These are phyloP conservation scores for Scaptomyza tumidula DNA, from an alignment of 2,888 invertebrate genomes.

Conservation along the genomic window DNA sequence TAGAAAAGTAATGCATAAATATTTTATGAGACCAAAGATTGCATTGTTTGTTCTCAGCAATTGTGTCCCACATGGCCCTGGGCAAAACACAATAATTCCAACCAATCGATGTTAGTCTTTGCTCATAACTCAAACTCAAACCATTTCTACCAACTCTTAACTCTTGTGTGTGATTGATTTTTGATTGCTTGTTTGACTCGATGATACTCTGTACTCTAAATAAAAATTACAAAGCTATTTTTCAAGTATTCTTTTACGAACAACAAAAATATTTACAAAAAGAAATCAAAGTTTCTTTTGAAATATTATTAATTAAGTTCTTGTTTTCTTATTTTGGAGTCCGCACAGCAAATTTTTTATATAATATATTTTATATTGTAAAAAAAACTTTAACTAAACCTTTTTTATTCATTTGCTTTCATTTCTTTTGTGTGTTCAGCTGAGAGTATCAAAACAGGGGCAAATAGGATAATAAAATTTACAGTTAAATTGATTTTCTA, in stretches of 20 bases:
- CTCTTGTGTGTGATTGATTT: not conserved
- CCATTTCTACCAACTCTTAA: constrained; percentile 6
- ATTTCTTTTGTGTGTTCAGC: not conserved
- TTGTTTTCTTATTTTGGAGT: no score
- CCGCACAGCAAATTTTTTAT: no score
- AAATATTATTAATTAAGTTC: no score
- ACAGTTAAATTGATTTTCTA: constrained; percentile 52
- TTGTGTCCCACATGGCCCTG: constrained; percentile 28
- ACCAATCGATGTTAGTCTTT: constrained; percentile 34
- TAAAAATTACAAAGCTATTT: not conserved
- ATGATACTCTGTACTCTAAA: constrained; percentile 4
- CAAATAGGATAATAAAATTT: constrained; percentile 46
- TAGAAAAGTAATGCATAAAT: constrained; percentile 31
- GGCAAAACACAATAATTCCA: constrained; percentile 30
- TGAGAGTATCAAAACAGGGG: constrained; percentile 26
- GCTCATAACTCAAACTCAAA: constrained; percentile 30
- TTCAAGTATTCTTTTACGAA: no score
- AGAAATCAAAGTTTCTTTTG: no score
- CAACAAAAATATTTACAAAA: no score
- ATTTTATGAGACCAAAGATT: constrained; percentile 36
- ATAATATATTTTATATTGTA: no score
- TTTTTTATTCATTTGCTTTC: no score
- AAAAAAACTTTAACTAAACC: no score
- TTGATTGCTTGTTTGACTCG: not conserved
- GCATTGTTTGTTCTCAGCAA: constrained; percentile 27